These are phyloP conservation scores for Pissodes strobi DNA, from an alignment of 1,140 invertebrate genomes.

Conservation along the genomic window DNA sequence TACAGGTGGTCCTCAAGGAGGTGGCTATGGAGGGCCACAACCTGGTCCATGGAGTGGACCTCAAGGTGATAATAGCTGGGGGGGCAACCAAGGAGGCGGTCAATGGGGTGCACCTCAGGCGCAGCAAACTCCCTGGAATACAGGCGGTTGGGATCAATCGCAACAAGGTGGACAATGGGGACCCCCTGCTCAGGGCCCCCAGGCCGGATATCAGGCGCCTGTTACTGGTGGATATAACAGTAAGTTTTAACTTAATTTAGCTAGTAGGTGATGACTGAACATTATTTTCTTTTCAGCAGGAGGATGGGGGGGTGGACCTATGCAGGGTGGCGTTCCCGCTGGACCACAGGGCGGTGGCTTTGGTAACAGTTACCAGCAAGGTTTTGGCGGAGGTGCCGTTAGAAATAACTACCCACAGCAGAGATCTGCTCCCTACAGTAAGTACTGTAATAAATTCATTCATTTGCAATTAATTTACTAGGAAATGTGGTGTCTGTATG, in stretches of 20 bases:
- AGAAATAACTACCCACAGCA: constrained; percentile 67
- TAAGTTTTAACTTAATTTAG: not conserved
- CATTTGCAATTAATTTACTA: no score
- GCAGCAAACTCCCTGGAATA: no score
- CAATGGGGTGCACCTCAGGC: constrained; percentile 44
- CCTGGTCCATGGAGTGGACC: constrained; percentile 16
- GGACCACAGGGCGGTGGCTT: constrained; percentile 61
- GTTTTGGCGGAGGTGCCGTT: constrained; percentile 70
- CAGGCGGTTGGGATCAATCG: constrained; percentile 57
- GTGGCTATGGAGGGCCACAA: constrained; percentile 25
- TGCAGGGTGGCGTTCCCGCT: constrained; percentile 57
- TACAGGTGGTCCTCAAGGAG: constrained; percentile 14
- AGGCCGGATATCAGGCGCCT: constrained; percentile 8
- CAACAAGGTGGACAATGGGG: constrained; percentile 39
- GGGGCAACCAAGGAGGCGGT: constrained; percentile 50
- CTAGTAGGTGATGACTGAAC: constrained; percentile 55
- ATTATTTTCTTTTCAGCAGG: constrained; percentile 11
- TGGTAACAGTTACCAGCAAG: constrained; percentile 75
- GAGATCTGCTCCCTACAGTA: constrained; percentile 69
- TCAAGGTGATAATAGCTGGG: constrained; percentile 39
- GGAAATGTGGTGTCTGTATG: no score
- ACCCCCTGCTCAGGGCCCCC: not conserved
- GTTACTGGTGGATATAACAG: constrained; percentile 35
- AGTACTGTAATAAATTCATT: no score
- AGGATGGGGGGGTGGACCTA: constrained; percentile 57